Evolutionary conservation across 2,113 vertebrate species (phyloP), one percentile per base, ranked within the genome.

Genomic region (Neogale vison): DNA sequence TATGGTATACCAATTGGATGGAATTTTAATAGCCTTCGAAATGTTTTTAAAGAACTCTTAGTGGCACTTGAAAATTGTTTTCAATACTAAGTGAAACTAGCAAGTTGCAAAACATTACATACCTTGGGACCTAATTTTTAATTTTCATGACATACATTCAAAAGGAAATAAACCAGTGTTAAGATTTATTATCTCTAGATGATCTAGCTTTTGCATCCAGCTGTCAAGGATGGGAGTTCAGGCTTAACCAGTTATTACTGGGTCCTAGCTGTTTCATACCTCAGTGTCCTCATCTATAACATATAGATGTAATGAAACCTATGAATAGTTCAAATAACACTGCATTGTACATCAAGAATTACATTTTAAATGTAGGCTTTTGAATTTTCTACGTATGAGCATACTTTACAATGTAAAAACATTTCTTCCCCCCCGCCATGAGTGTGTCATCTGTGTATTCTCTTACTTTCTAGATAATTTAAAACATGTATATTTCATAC

Each of bases 11-110:
- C 59, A 84, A 80, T n/a, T 80, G 90, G 55, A 94, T 79, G 15
- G 24, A 81, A 65, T 93, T 55, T 96, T 85, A 97, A 93, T 93
- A 45, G 20, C 15, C 13, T 45, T 94, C 55, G 81, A 93, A 84
- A 57, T 63, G 6, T 15, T 69, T 24, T 88, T 88, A 67, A 93
- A 81, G 47, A 93, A 93, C 24, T 17, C 61, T 69, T 61, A 47
- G 72, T 12, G 34, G 77, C 42, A 83, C 21, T 36, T 77, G 24
- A 42, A 67, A 87, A 61, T 11, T 20, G 13, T 90, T 88, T 97
- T 52, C 11, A 1, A 36, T 34, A 79, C 36, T 47, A 88, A 59
- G 26, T 47, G 21, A 92, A 80, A 84, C 9, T 31, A 81, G 71
- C 15, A 57, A 88, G 61, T 55, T 72, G 59, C 1, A 92, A 77